Percentiles rank a stretch among this genome's conserved stretches.
phyloP scores from a whole-genome alignment of 2,113 vertebrate genomes.

The Ursus arctos region DNA sequence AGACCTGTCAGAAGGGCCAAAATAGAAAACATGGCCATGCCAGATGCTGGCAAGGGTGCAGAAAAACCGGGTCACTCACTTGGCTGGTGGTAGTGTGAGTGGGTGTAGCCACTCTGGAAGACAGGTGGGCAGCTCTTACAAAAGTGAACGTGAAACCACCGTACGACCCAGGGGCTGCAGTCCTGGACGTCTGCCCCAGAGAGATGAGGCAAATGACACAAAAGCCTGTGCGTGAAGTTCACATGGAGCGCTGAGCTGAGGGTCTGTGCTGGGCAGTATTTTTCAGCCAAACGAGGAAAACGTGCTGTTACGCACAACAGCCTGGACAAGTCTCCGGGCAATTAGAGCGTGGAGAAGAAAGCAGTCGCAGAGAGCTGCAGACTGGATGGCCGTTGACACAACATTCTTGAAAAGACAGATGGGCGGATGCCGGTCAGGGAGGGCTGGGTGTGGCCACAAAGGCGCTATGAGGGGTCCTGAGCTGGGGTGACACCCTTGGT shows the following conservation, averaged over 20 bases:
- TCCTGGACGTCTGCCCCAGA: not conserved
- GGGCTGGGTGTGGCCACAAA: not conserved
- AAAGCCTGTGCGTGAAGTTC: fast-evolving
- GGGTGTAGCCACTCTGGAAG: not conserved
- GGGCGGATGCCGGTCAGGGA: not conserved
- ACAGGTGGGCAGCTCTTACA: not conserved
- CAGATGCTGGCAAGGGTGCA: fast-evolving
- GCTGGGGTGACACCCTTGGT: not conserved
- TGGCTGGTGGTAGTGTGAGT: no score
- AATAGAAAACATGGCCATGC: fast-evolving
- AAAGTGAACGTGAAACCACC: fast-evolving
- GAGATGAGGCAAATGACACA: not conserved
- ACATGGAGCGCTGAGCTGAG: not conserved
- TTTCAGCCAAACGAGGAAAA: not conserved
- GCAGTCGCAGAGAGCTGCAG: fast-evolving
- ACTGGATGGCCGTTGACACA: no score
- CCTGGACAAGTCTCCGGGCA: not conserved
- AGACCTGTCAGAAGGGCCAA: not conserved
- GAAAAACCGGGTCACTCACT: fast-evolving
- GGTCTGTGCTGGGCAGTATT: not conserved
- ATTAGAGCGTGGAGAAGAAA: fast-evolving
- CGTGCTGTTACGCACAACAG: no score
- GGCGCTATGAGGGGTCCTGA: not conserved
- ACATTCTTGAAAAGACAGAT: not conserved
- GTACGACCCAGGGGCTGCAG: not conserved